A percentile compares a stretch with the other conserved stretches of the same genome.
These are phyloP conservation scores for Heteronetta atricapilla DNA, from an alignment of 2,113 vertebrate genomes.

Conservation along the genomic window DNA sequence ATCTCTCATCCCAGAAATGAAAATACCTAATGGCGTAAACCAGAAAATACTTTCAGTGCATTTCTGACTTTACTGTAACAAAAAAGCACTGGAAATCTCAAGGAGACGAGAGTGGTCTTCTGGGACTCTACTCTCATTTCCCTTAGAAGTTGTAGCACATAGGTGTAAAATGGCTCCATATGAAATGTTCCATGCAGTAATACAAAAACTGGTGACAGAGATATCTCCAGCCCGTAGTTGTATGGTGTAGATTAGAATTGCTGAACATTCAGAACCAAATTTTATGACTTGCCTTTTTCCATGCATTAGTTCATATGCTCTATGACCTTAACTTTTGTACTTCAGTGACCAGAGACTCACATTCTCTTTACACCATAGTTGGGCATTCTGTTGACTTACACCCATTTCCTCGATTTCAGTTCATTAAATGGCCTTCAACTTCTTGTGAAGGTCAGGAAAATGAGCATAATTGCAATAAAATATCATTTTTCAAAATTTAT, in stretches of 20 bases:
- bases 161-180: constrained; percentile 6
- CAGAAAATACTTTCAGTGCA: background rate
- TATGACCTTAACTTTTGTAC: background rate
- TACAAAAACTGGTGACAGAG: background rate
- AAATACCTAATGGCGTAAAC: constrained; percentile 35
- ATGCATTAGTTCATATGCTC: background rate
- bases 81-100: background rate
- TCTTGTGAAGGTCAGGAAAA: constrained; percentile 47
- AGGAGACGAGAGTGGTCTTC: background rate
- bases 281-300: background rate
- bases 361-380: background rate
- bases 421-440: constrained; percentile 6
- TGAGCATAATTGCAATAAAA: constrained; percentile 54
- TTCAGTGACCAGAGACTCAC: background rate
- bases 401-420: background rate
- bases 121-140: background rate
- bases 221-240: background rate
- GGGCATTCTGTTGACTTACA: background rate
- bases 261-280: background rate
- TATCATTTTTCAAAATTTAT: constrained; percentile 45
- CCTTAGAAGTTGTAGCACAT: background rate
- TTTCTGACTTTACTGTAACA: constrained; percentile 27
- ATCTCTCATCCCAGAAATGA: constrained; percentile 30
- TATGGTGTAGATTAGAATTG: background rate
- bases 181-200: background rate